phyloP scores from a whole-genome alignment of 2,113 vertebrate genomes.

The Muscicapa adusta region DNA sequence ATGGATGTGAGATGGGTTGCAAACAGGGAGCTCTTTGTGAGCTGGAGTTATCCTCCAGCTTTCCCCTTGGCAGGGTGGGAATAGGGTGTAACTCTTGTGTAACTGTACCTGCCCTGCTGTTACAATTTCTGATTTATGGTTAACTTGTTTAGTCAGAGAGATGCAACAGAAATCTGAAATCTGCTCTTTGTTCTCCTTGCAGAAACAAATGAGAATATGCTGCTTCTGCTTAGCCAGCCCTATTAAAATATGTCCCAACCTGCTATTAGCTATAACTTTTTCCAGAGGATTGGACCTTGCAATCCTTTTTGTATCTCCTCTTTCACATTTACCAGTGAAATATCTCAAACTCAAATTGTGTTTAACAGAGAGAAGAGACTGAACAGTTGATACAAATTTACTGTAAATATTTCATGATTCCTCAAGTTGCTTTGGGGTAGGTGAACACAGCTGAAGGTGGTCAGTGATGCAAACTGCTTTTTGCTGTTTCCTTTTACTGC shows the following conservation, averaged over 20 bases:
- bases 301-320: background rate
- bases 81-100: background rate
- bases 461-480: background rate
- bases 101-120: background rate
- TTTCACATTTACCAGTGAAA: background rate
- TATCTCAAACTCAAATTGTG: background rate
- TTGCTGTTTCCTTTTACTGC: background rate
- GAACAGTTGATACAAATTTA: background rate
- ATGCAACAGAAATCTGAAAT: background rate
- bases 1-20: background rate
- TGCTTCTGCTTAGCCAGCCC: background rate
- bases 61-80: background rate
- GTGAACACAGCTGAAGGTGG: background rate
- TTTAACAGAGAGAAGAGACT: background rate
- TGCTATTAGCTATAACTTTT: background rate
- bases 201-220: background rate
- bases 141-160: background rate
- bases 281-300: background rate
- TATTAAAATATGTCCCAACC: background rate
- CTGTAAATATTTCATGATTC: background rate
- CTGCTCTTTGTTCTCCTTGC: background rate
- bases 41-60: rapidly evolving
- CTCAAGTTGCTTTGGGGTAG: background rate
- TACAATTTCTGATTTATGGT: background rate
- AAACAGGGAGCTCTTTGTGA: background rate